Conservation (phyloP, 2,797 vertebrate species). For the Taenioides sp. region DNA sequence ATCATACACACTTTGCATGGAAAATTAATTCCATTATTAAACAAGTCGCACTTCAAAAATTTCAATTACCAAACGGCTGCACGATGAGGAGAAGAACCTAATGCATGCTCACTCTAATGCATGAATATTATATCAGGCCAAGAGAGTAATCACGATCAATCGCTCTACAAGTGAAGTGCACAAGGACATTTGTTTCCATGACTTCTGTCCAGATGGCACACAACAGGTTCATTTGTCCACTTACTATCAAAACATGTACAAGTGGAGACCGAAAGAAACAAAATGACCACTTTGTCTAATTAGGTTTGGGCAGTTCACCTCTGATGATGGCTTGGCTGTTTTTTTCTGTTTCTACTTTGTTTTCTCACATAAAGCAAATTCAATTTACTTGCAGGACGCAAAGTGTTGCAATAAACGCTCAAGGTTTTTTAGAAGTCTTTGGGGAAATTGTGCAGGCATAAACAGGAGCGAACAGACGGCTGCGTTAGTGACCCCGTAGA, state of each 20-base stretch:
- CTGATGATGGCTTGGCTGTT: conserved; percentile 9
- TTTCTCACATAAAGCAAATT: conserved; percentile 28
- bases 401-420: conserved; percentile 49
- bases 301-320: conserved; percentile 45
- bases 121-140: conserved; percentile 78
- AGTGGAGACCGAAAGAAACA: conserved; percentile 41
- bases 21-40: conserved; percentile 86
- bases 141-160: conserved; percentile 69
- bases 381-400: conserved; percentile 38
- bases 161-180: conserved; percentile 69
- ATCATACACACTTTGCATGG: conserved; percentile 79
- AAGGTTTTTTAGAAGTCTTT: conserved; percentile 49
- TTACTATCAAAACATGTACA: conserved; percentile 65
- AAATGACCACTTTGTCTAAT: conserved; percentile 59
- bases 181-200: conserved; percentile 73
- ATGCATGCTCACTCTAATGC: conserved; percentile 67
- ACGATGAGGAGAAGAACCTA: conserved; percentile 60
- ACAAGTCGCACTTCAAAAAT: conserved; percentile 82
- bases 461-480: conserved; percentile 58
- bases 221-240: conserved; percentile 69
- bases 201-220: conserved; percentile 76
- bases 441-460: conserved; percentile 62
- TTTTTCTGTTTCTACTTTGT: conserved; percentile 3
- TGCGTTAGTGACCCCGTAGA: conserved; percentile 64
- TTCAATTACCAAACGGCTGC: conserved; percentile 77